Conservation (phyloP, 2,113 vertebrate genomes). For the Nothoprocta perdicaria region DNA sequence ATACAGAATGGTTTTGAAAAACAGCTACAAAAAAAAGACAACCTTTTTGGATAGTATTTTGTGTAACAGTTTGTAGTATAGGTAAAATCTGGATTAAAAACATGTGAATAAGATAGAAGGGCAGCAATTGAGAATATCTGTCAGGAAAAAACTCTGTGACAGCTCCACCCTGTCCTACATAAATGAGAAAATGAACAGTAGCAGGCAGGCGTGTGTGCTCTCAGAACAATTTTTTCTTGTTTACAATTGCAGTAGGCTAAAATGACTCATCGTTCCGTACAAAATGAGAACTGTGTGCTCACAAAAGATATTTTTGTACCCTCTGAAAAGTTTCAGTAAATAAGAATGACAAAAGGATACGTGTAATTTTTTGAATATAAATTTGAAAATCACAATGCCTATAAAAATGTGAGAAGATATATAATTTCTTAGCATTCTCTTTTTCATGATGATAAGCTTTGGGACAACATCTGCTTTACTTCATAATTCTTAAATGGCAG, state of each 20-base stretch:
- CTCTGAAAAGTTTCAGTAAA: slow-evolving; percentile 32
- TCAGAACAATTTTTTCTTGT: slow-evolving; percentile 64
- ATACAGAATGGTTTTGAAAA: not conserved
- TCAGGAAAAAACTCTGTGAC: slow-evolving; percentile 29
- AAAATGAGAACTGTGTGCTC: slow-evolving; percentile 31
- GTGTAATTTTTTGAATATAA: not conserved
- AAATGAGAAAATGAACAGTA: slow-evolving; percentile 47
- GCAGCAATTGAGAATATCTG: not conserved
- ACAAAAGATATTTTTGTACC: slow-evolving; percentile 21
- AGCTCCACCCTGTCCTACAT: slow-evolving; percentile 43
- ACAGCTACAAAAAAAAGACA: not conserved
- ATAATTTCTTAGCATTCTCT: not conserved
- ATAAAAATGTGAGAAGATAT: not conserved
- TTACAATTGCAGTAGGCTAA: slow-evolving; percentile 54
- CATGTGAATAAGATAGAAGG: not conserved
- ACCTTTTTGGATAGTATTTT: not conserved
- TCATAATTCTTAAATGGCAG: slow-evolving; percentile 51
- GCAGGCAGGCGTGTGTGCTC: slow-evolving; percentile 40
- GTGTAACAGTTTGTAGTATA: not conserved
- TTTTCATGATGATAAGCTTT: slow-evolving; percentile 7
- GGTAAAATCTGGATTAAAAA: not conserved
- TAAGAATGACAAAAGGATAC: slow-evolving; percentile 12
- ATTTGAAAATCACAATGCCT: not conserved
- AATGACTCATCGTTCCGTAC: slow-evolving; percentile 29
- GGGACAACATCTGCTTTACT: slow-evolving; percentile 43